Evolutionary conservation across 2,113 vertebrate species (phyloP), one percentile per base, ranked within the genome.

Genomic region (Labeo catla): DNA sequence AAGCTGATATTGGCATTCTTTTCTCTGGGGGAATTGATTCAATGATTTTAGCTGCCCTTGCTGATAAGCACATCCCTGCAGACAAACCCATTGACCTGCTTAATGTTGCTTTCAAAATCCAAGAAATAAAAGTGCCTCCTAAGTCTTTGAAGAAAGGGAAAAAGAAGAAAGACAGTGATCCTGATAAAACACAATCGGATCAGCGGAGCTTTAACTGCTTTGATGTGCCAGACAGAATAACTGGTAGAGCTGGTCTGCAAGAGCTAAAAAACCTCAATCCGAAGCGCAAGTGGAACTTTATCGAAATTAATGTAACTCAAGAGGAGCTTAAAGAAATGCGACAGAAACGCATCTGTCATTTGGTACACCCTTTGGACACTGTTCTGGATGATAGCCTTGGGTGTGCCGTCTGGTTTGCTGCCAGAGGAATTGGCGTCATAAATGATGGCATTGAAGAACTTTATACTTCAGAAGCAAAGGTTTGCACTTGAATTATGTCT

Each of bases 381-480:
- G 98, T 99, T 84, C 93, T 99, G 21, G 98, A 99, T 80, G 98
- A 99, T 89, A 98, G 97, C 89, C 97, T 99, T 52, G 98, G 98
- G 16, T 99, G 97, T 86, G 98, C 98, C 0, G 93, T 99, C 88
- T 99, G 98, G 98, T 99, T 99, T 90, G 98, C 98, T 36, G 95
- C 98, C 2, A 95, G 96, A 91, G 98, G 98, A 76, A 74, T 28
- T 0, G 98, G 98, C 10, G 78, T 93, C 49, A 8, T 96, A n/a
- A 77, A 4, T 6, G 93, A 92, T 6, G 91, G 90, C 34, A 78
- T 87, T 50, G 91, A 92, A 68, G 73, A 72, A 84, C 86, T 84
- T 0, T 97, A 97, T 88, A 93, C 77, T 16, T 98, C 97, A 21
- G 86, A 88, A 8, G 96, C 97, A 83, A 98, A 97, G 97, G 98